These are phyloP conservation scores for Chymomyza procnemis DNA, from an alignment of 2,888 invertebrate genomes.

Conservation along the genomic window DNA sequence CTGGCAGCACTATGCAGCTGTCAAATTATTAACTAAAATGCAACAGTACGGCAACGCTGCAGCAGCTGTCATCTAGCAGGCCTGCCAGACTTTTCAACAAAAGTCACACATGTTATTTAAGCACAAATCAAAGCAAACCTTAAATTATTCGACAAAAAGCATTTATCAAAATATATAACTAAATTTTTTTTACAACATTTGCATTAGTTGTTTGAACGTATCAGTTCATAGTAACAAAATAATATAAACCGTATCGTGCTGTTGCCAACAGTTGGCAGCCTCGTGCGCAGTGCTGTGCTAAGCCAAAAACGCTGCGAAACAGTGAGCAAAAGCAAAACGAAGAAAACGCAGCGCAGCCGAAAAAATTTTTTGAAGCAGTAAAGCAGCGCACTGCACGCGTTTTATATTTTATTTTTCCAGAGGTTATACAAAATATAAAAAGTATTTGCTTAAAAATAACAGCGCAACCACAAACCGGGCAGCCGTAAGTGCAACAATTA, in stretches of 20 bases:
- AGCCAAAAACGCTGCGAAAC: constrained; percentile 44
- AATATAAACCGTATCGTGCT: background rate
- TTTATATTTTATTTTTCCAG: constrained; percentile 69
- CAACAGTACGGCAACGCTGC: background rate
- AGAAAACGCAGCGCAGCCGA: constrained; percentile 71
- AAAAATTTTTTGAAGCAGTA: constrained; percentile 67
- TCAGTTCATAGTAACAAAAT: background rate
- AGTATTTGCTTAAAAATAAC: constrained; percentile 30
- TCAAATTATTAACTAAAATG: background rate
- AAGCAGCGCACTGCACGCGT: constrained; percentile 66
- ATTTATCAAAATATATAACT: constrained; percentile 38
- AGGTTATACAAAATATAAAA: constrained; percentile 48
- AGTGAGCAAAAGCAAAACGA: constrained; percentile 59
- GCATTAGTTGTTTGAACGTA: background rate
- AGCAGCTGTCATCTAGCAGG: background rate
- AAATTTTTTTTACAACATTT: constrained; percentile 17
- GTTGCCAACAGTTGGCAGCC: constrained; percentile 43
- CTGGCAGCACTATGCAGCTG: background rate
- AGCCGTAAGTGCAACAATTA: constrained; percentile 59
- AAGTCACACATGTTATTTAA: constrained; percentile 42
- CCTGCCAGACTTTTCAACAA: constrained; percentile 1
- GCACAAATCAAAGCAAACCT: constrained; percentile 30
- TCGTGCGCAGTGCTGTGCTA: constrained; percentile 10
- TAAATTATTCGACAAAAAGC: constrained; percentile 25
- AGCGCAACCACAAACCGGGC: constrained; percentile 50